These are phyloP conservation scores for Nomia melanderi DNA, from an alignment of 1,140 invertebrate species.

Conservation along the genomic window DNA sequence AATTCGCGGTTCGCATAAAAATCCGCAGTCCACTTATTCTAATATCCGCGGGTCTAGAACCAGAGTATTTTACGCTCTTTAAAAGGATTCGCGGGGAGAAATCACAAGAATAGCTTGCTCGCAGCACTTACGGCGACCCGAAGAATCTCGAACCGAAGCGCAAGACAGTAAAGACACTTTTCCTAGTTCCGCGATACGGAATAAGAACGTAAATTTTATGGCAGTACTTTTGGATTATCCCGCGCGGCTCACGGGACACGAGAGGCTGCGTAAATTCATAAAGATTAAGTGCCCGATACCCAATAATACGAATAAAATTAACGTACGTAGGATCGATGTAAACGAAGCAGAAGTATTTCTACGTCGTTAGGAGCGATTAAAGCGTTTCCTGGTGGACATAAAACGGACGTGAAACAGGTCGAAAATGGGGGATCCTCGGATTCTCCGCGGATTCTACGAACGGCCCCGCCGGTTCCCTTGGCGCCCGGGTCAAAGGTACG, in stretches of 20 bases:
- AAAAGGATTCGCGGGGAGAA: no score
- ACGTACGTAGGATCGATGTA: no score
- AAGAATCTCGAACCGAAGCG: no score
- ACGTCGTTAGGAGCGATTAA: neutral
- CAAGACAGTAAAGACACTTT: no score
- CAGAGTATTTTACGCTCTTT: no score
- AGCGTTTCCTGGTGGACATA: neutral
- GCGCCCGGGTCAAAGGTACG: neutral
- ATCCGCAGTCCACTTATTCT: no score
- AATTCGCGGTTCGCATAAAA: no score
- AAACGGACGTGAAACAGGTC: neutral
- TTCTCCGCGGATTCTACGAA: constrained; percentile 1
- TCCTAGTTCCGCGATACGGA: neutral
- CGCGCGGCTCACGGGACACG: no score
- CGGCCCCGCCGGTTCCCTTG: neutral
- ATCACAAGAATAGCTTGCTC: no score
- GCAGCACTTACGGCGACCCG: no score
- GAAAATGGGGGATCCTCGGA: neutral
- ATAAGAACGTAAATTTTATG: neutral
- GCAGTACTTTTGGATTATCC: neutral
- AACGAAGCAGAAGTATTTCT: neutral
- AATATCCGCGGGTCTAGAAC: no score
- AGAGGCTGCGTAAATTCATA: no score
- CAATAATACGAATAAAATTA: neutral
- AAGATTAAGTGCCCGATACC: neutral